phyloP scores from a whole-genome alignment of 2,888 invertebrate genomes.

The Campoletis raptor region DNA sequence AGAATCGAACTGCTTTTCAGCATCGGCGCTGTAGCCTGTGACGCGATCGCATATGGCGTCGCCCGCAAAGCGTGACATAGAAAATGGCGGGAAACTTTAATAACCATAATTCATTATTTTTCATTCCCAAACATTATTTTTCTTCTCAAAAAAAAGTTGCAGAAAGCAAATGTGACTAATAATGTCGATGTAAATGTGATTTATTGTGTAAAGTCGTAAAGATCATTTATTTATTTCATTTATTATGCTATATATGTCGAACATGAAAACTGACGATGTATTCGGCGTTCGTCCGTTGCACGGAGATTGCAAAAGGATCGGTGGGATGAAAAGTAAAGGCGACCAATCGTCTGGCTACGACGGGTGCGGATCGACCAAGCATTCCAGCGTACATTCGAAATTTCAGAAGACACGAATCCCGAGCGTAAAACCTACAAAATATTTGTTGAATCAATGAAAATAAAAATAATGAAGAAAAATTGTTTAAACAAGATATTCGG shows the following conservation, averaged over 20 bases:
- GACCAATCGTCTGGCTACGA: constrained; percentile 91
- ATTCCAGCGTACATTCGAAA: constrained; percentile 92
- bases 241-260: constrained; percentile 86
- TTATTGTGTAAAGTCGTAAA: not conserved
- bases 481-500: not conserved
- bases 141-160: too few relatives aligned
- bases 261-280: constrained; percentile 98
- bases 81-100: not conserved
- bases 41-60: not conserved
- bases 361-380: constrained; percentile 88
- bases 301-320: constrained; percentile 98
- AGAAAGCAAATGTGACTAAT: not conserved
- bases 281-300: constrained; percentile 96
- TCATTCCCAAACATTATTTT: too few relatives aligned
- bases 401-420: constrained; percentile 91
- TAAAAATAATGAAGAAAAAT: not conserved
- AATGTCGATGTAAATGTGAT: not conserved
- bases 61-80: not conserved
- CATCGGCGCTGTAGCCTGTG: not conserved
- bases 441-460: not conserved
- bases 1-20: not conserved
- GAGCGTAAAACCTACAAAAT: constrained; percentile 91
- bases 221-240: not conserved
- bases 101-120: too few relatives aligned
- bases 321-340: constrained; percentile 98